phyloP scores from a whole-genome alignment of 2,113 vertebrate species.

The human region GRCh38 chr5:71455001-71455500 shows the following conservation, averaged over 20 bases:
- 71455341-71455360: background rate
- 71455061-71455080: no score
- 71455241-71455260: background rate
- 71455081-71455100: no score
- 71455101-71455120: no score
- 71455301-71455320: background rate
- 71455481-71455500: background rate
- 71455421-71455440: background rate
- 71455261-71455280: background rate
- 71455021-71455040: no score
- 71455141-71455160: no score
- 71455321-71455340: background rate
- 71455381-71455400: background rate
- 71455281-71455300: background rate
- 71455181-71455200: background rate
- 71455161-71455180: no score
- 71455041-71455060: no score
- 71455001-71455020: no score
- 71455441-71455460: background rate
- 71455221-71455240: background rate
- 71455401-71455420: background rate
- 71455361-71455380: background rate
- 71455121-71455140: no score
- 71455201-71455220: background rate
- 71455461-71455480: background rate